Conservation (phyloP, 2,113 vertebrate species). For the Osmerus eperlanus region DNA sequence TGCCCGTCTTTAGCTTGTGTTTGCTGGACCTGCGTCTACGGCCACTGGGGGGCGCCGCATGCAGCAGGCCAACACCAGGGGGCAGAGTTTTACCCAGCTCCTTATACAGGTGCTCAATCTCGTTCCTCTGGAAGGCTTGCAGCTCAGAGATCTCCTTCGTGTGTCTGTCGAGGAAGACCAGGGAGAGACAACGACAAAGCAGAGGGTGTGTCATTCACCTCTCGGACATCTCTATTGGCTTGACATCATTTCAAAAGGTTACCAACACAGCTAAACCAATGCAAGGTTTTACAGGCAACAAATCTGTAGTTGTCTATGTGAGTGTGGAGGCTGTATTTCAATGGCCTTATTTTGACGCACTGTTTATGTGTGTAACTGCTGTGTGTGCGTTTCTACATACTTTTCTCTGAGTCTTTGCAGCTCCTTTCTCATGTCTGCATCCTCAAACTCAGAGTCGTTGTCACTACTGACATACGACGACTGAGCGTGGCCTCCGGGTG, state of each 20-base stretch:
- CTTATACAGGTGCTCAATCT: conserved; percentile 87
- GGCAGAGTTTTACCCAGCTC: conserved; percentile 88
- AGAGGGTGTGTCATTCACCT: neutral
- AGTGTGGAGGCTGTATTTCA: neutral
- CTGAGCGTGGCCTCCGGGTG: conserved; percentile 49
- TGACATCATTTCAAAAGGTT: conserved; percentile 58
- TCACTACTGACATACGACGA: conserved; percentile 93
- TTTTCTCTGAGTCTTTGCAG: conserved; percentile 92
- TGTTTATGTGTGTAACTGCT: neutral
- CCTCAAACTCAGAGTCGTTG: conserved; percentile 96
- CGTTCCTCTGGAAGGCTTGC: conserved; percentile 90
- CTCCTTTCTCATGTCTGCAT: conserved; percentile 91
- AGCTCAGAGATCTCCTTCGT: conserved; percentile 97
- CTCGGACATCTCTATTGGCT: neutral
- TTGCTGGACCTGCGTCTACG: conserved; percentile 86
- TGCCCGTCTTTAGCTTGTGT: conserved; percentile 91
- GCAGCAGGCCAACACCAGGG: conserved; percentile 81
- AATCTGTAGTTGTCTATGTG: neutral
- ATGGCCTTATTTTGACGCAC: neutral
- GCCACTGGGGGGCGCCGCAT: conserved; percentile 86
- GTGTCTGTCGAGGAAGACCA: conserved; percentile 73
- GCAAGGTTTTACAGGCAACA: neutral
- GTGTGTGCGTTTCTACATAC: conserved; percentile 65
- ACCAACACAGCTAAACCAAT: conserved; percentile 47
- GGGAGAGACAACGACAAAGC: neutral